Evolutionary conservation across 1,140 invertebrate genomes (phyloP).

Genomic region (Pseudomyrmex concolor): DNA sequence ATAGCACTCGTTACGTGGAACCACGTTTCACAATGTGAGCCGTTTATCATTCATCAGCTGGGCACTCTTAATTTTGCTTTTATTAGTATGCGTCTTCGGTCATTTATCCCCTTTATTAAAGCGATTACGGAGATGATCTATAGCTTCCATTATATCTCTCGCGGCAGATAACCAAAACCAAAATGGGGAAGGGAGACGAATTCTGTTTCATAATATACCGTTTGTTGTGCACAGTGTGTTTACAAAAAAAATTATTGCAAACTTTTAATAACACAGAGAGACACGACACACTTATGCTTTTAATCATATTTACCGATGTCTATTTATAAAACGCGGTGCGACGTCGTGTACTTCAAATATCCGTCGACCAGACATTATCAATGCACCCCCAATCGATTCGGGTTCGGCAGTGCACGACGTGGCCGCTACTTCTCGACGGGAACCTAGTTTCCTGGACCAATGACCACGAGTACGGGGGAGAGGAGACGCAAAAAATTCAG

Average conservation of each 20-base stretch:
- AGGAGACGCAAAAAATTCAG: conserved; percentile 15
- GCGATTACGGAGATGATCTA: not conserved
- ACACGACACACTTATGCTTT: no score
- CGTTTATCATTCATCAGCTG: conserved; percentile 43
- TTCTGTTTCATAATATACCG: not conserved
- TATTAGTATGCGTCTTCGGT: conserved; percentile 6
- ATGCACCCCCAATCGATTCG: conserved; percentile 50
- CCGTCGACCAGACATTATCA: conserved; percentile 30
- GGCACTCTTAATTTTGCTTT: conserved; percentile 23
- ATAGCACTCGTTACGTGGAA: conserved; percentile 21
- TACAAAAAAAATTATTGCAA: no score
- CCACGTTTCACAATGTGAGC: not conserved
- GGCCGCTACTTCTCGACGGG: conserved; percentile 26
- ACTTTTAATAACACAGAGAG: no score
- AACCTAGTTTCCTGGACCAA: conserved; percentile 39
- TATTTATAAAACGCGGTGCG: not conserved
- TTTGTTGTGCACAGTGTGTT: no score
- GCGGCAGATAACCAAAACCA: not conserved
- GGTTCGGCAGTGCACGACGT: conserved; percentile 24
- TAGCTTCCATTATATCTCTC: not conserved
- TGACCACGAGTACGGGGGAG: not conserved
- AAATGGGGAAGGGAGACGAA: not conserved
- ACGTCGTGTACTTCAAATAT: conserved; percentile 8
- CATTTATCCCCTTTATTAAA: not conserved
- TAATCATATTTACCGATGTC: no score